Base-by-base conservation (phyloP, 2,113 vertebrate species). In the Candoia aspera region DNA sequence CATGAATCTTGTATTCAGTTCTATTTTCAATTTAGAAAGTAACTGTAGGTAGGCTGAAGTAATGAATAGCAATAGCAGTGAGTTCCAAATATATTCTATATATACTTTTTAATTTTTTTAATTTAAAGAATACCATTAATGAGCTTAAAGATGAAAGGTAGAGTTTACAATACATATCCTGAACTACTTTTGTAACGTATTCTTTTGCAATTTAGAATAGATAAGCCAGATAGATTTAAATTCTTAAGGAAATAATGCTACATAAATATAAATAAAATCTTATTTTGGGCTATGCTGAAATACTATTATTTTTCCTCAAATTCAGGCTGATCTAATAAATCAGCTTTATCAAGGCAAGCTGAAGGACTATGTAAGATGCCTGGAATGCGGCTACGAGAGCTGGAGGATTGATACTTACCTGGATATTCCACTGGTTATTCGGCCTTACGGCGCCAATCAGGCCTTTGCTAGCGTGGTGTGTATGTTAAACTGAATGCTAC, bases 311-410 rank as follows among this genome's bases (percentile, higher is more conserved):
- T 23, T 89, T 92, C 84, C 15, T 95, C 23, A 96, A 1, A 97
- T 97, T 92, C 97, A 99, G 99, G 99, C 99, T 86, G 99, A 99
- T 97, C 98, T 99, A 93, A 99, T 99, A 97, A 99, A 99, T 96
- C 99, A 99, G 94, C 98, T 99, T 54, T 99, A 99, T 96, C 99
- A 99, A 97, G 99, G 99, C 94, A 99, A 99, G 94, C 98, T 99
- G 96, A 99, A 99, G 97, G 99, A 99, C 97, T 99, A 99, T 90
- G 99, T 99, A 55, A 98, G 99, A 60, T 99, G 99, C 96, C 97
- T 99, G 92, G 99, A 99, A 96, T 99, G 99, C 94, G 99, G 99
- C 94, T 99, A 99, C 59, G 99, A 99, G 96, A 99, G 99, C 96
- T 99, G 99, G 99, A 98, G 99, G 96, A 99, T 99, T 46, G 99